Conservation (phyloP, 2,888 invertebrate genomes). For the Flexamia atlantica region DNA sequence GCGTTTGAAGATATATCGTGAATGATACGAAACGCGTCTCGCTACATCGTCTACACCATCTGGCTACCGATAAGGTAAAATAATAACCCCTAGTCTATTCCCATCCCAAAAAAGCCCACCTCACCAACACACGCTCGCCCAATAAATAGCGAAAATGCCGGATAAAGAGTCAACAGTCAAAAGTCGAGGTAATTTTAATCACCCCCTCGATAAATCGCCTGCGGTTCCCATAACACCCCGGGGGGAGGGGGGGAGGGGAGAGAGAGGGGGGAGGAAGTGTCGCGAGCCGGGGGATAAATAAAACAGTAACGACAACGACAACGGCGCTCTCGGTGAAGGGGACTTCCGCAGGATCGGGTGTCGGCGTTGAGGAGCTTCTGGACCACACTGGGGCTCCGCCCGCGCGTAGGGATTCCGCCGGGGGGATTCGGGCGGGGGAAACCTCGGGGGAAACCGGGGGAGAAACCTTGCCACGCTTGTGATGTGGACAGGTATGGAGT, state of each 20-base stretch:
- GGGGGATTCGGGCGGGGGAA: not conserved
- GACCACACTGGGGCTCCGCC: not conserved
- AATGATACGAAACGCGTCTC: no score
- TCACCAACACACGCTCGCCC: not conserved
- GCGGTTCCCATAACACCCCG: constrained; percentile 25
- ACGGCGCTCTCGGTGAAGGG: constrained; percentile 1
- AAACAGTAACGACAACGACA: constrained; percentile 47
- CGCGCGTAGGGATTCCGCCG: not conserved
- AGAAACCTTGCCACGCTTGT: no score
- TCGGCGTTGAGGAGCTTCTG: constrained; percentile 46
- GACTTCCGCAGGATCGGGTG: constrained; percentile 44
- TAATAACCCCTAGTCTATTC: not conserved
- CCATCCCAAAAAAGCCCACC: not conserved
- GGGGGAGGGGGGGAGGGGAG: not conserved
- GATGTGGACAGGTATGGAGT: no score
- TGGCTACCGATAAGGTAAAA: no score
- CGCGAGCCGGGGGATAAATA: constrained; percentile 27
- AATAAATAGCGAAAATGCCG: not conserved
- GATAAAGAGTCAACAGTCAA: constrained; percentile 3
- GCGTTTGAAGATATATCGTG: no score
- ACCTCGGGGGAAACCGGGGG: not conserved
- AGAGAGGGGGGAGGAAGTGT: constrained; percentile 25
- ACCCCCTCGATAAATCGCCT: constrained; percentile 17
- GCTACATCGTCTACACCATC: no score
- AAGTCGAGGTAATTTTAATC: no score